Conservation (phyloP, 2,113 vertebrate species). For the Gambusia holbrooki region DNA sequence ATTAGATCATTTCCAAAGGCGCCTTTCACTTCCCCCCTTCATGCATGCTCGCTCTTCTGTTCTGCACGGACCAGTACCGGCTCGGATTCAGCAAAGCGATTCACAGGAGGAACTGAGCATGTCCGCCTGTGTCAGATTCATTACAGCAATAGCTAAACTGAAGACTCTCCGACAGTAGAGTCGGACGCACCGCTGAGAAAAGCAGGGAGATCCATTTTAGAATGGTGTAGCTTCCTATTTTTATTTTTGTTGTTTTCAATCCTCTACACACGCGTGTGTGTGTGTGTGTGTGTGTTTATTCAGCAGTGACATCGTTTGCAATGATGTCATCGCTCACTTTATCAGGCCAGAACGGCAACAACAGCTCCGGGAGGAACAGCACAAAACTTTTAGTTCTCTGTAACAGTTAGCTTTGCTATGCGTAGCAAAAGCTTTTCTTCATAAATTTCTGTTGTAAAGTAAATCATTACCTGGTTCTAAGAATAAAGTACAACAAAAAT, state of each 20-base stretch:
- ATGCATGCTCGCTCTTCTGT: slow-evolving; percentile 57
- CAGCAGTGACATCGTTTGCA: slow-evolving; percentile 81
- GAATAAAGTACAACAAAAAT: too few species aligned
- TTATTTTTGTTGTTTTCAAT: slow-evolving; percentile 4
- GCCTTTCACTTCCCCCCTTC: slow-evolving; percentile 39
- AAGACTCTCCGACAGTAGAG: not conserved
- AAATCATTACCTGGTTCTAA: too few species aligned
- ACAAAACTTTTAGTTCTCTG: slow-evolving; percentile 25
- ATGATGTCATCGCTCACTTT: slow-evolving; percentile 87
- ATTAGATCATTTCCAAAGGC: slow-evolving; percentile 36
- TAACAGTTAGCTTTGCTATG: slow-evolving; percentile 14
- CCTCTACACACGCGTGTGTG: not conserved
- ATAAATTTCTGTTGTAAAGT: not conserved
- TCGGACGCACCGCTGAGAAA: not conserved
- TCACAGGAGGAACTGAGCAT: not conserved
- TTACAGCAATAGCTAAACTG: not conserved
- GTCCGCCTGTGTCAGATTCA: not conserved
- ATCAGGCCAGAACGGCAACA: slow-evolving; percentile 69
- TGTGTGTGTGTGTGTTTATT: not conserved
- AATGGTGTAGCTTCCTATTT: not conserved
- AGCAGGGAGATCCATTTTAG: not conserved
- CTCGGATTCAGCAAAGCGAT: not conserved
- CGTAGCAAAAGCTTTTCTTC: not conserved
- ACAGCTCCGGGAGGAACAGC: slow-evolving; percentile 43
- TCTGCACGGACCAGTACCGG: slow-evolving; percentile 2